These are phyloP conservation scores for Embidobia sp. DNA, from an alignment of 2,888 invertebrate genomes.

Conservation along the genomic window DNA sequence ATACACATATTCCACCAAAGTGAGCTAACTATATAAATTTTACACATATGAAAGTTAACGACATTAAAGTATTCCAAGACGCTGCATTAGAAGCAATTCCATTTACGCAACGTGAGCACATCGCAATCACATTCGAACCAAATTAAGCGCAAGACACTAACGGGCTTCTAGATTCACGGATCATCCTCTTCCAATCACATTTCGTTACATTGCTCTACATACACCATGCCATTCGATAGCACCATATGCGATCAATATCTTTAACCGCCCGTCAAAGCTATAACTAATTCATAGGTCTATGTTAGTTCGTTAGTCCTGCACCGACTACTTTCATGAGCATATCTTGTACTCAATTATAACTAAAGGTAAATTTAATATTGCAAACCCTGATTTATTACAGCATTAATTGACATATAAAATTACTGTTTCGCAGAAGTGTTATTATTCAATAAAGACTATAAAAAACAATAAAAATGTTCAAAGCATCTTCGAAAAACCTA, in stretches of 20 bases:
- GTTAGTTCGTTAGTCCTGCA: slow-evolving; percentile 19
- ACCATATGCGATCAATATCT: slow-evolving; percentile 49
- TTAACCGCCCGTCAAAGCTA: slow-evolving; percentile 47
- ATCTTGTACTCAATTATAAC: slow-evolving; percentile 1
- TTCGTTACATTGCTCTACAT: slow-evolving; percentile 38
- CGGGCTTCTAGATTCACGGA: slow-evolving; percentile 54
- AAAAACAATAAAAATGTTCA: too few species aligned
- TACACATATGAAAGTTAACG: slow-evolving; percentile 45
- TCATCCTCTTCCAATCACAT: slow-evolving; percentile 47
- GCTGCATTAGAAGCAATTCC: slow-evolving; percentile 56
- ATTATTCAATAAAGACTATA: too few species aligned
- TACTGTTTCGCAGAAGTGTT: too few species aligned
- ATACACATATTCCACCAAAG: not conserved
- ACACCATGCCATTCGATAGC: slow-evolving; percentile 35
- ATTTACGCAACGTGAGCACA: slow-evolving; percentile 53
- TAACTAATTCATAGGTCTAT: slow-evolving; percentile 28
- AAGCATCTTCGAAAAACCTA: too few species aligned
- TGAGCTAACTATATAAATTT: slow-evolving; percentile 22
- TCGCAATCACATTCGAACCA: slow-evolving; percentile 58
- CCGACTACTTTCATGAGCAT: slow-evolving; percentile 12
- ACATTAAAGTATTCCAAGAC: slow-evolving; percentile 37
- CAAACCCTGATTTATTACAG: not conserved
- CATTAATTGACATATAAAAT: too few species aligned
- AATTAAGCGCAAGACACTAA: slow-evolving; percentile 61
- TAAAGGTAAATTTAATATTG: slow-evolving; percentile 1